Conservation (phyloP, 2,113 vertebrate species). For the Phaethon lepturus region DNA sequence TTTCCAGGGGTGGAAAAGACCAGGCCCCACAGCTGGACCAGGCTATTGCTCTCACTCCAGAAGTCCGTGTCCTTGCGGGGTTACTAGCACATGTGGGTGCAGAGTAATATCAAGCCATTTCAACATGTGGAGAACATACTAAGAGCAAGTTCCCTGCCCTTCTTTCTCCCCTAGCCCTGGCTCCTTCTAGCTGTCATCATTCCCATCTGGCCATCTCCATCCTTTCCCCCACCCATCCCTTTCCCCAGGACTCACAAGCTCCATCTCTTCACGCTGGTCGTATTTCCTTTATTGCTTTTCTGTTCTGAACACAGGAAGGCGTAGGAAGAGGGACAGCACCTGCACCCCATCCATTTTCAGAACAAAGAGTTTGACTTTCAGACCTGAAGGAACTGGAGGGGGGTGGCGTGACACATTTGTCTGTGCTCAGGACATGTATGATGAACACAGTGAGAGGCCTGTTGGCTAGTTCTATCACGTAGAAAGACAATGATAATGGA, state of each 20-base stretch:
- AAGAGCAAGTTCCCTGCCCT: not conserved
- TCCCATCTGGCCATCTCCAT: not conserved
- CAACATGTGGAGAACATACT: not conserved
- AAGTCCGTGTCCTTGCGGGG: not conserved
- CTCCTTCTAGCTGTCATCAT: not conserved
- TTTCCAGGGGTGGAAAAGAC: not conserved
- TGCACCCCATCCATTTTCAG: not conserved
- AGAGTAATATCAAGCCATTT: not conserved
- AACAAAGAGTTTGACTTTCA: not conserved
- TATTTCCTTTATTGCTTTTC: not conserved
- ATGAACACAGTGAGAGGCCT: not conserved
- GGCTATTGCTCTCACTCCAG: not conserved
- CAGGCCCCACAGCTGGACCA: not conserved
- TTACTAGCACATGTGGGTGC: not conserved
- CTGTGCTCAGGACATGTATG: not conserved
- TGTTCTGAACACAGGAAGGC: not conserved
- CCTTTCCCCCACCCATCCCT: not conserved
- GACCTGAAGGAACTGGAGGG: not conserved
- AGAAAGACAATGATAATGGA: slow-evolving; percentile 39
- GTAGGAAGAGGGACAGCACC: not conserved
- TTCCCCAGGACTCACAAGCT: not conserved
- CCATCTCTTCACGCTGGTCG: not conserved
- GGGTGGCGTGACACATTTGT: not conserved
- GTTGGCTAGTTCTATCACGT: not conserved
- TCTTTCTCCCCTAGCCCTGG: not conserved